Percentiles rank a stretch among this genome's conserved stretches.
Conservation (phyloP, 2,888 invertebrate genomes). For the Anodontia alba region DNA sequence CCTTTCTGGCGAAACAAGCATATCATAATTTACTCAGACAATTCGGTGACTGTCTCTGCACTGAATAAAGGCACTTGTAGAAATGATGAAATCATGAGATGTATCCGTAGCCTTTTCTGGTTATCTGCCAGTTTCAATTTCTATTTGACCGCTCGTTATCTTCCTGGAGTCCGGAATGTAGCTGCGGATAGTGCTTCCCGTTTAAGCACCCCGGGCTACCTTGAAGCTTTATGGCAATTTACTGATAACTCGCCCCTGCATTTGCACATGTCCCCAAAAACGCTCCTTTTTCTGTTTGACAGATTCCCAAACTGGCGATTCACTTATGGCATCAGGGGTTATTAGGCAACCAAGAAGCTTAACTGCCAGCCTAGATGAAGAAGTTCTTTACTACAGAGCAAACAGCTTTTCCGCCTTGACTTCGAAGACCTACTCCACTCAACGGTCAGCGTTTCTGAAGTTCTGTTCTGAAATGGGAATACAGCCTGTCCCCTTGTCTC, state of each 20-base stretch:
- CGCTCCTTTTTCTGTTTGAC: not conserved
- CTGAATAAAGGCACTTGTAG: conserved; percentile 32
- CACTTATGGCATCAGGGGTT: too few species aligned
- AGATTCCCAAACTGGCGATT: too few species aligned
- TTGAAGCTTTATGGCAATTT: not conserved
- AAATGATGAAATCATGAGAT: conserved; percentile 14
- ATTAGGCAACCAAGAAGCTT: too few species aligned
- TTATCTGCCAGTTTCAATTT: conserved; percentile 32
- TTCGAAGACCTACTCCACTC: conserved; percentile 15
- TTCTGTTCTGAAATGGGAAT: conserved; percentile 11
- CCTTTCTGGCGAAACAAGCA: too few species aligned
- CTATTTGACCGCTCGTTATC: conserved; percentile 17
- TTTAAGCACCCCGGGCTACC: not conserved
- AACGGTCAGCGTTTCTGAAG: conserved; percentile 17
- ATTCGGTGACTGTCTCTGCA: too few species aligned
- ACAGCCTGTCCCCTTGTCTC: too few species aligned
- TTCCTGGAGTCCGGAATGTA: conserved; percentile 15
- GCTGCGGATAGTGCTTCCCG: conserved; percentile 28
- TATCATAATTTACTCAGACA: too few species aligned
- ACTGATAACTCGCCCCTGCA: too few species aligned
- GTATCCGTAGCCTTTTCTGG: conserved; percentile 37
- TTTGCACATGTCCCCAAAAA: not conserved
- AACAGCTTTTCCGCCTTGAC: conserved; percentile 30
- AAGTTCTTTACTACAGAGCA: not conserved
- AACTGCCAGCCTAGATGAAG: not conserved